Evolutionary conservation across 2,113 vertebrate genomes (phyloP).

Genomic region (Salvator merianae): DNA sequence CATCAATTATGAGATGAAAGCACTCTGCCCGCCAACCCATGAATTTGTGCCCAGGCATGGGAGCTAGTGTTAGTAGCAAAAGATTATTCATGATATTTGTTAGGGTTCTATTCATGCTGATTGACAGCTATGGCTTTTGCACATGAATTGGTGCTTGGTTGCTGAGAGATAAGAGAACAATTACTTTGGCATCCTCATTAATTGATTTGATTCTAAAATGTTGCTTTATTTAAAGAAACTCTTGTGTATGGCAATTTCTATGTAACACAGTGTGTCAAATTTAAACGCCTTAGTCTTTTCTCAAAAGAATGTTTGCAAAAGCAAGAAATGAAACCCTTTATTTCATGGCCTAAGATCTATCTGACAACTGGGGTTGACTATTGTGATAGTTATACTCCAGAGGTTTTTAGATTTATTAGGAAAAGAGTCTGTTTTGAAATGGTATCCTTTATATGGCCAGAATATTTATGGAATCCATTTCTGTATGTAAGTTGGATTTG

Average conservation of each 20-base stretch:
- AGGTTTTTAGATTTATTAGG: neutral
- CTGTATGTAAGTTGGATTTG: no score
- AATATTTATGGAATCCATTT: no score
- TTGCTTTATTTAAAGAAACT: conserved; percentile 29
- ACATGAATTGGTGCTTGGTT: conserved; percentile 25
- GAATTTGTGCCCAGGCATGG: conserved; percentile 48
- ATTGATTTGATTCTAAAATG: conserved; percentile 47
- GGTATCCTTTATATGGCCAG: no score
- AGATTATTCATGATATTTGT: conserved; percentile 51
- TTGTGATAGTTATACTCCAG: conserved; percentile 22
- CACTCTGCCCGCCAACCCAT: conserved; percentile 40
- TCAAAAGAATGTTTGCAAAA: conserved; percentile 36
- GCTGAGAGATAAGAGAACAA: conserved; percentile 37
- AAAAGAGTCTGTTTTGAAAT: no score
- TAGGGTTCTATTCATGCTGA: conserved; percentile 46
- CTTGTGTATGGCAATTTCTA: conserved; percentile 3
- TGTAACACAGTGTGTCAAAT: neutral
- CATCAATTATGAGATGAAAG: conserved; percentile 46
- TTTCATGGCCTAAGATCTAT: conserved; percentile 30
- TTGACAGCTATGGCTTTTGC: conserved; percentile 54
- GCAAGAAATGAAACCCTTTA: conserved; percentile 32
- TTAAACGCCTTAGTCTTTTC: conserved; percentile 37
- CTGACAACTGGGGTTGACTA: neutral
- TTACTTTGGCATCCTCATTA: conserved; percentile 56
- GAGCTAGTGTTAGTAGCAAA: conserved; percentile 39